Percentiles rank a stretch among this genome's conserved stretches.
Conservation (phyloP, 2,888 invertebrate genomes). For the Dastarcus helophoroides region DNA sequence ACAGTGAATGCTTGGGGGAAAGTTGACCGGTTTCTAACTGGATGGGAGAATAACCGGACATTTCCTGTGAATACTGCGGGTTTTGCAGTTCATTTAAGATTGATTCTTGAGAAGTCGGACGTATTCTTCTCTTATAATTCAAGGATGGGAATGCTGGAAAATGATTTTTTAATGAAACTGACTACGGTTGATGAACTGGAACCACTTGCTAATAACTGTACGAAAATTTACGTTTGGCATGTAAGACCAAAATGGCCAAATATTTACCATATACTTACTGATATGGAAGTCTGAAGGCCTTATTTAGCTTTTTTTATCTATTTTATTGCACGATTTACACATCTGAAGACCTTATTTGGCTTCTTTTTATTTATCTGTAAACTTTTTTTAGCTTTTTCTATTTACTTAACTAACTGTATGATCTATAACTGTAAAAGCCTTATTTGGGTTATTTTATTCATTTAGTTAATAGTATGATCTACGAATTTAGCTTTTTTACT, state of each 20-base stretch:
- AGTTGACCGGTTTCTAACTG: constrained; percentile 55
- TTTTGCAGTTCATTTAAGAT: constrained; percentile 73
- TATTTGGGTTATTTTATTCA: too few species aligned
- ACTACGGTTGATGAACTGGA: constrained; percentile 68
- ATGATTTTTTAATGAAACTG: constrained; percentile 67
- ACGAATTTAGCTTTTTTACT: too few species aligned
- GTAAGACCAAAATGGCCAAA: constrained; percentile 87
- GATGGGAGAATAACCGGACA: constrained; percentile 81
- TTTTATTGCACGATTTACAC: too few species aligned
- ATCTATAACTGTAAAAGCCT: too few species aligned
- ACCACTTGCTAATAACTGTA: constrained; percentile 81
- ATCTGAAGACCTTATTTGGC: too few species aligned
- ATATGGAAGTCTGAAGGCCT: constrained; percentile 33
- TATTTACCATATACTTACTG: constrained; percentile 54
- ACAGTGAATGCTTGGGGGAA: constrained; percentile 52
- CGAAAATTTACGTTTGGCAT: constrained; percentile 97
- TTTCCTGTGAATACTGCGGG: constrained; percentile 99
- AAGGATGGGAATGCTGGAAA: constrained; percentile 81
- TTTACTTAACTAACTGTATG: too few species aligned
- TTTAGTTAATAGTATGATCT: too few species aligned
- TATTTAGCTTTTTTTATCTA: too few species aligned
- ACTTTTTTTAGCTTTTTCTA: too few species aligned
- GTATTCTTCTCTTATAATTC: constrained; percentile 76
- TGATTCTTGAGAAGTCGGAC: constrained; percentile 58
- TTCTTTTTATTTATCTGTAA: too few species aligned